Evolutionary conservation across 2,113 vertebrate species (phyloP), one percentile per base, ranked within the genome.

Genomic region (Helogale parvula): DNA sequence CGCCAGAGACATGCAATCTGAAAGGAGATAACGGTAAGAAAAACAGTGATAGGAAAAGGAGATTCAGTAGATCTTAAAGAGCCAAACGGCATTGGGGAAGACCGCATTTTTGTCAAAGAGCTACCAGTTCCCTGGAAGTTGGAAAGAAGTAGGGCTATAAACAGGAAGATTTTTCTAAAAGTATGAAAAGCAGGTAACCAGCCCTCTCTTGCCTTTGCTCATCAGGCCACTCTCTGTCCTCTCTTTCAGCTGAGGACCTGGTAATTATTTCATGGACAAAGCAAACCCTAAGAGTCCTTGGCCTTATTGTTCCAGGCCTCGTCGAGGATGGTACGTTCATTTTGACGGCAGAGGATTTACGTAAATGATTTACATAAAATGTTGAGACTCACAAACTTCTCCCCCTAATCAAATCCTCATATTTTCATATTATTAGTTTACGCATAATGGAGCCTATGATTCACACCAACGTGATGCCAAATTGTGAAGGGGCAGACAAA

Each of bases 161-260:
- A 13, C 7, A 21, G 60, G 33, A 50, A 87, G 15, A 11, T 7
- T 3, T 12, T 12, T 15, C 3, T 31, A 29, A 12, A 65, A 12
- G 14, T 50, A n/a, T 45, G 9, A 10, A 17, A 2, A 41, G 19
- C 38, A 68, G 33, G 21, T 4, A 69, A 33, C 15, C 19, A 7
- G 7, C 19, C 11, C 6, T 45, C 35, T 23, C 5, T 25, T 6
- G 3, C 11, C 60, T 17, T 9, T 3, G 8, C 0, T 63, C 3
- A 1, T 27, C 54, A 1, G 0, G 7, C 3, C 3, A 19, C 14
- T 1, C 6, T 50, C 83, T n/a, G 25, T 3, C 5, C 16, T 47
- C 2, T n/a, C 2, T 86, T 31, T 17, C 16, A 41, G 19, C 2
- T 31, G 38, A 35, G 38, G 11, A 38, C 6, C 6, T 50, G 65